These are phyloP conservation scores for Danio choprae DNA, from an alignment of 2,797 vertebrate genomes.

Conservation along the genomic window DNA sequence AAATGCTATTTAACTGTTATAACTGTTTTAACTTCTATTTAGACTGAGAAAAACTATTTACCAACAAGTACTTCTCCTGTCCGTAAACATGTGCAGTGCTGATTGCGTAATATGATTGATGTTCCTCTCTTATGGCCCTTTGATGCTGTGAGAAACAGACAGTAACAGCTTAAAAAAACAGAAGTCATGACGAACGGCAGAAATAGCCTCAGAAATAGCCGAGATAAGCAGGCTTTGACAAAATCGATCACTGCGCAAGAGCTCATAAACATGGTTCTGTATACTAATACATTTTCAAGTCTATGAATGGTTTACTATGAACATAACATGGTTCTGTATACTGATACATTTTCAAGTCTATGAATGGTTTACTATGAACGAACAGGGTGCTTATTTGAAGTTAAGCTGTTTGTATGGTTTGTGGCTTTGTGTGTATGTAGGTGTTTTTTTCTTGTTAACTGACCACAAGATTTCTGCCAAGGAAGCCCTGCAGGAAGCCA, in stretches of 20 bases:
- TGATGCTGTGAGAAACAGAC: conserved; percentile 79
- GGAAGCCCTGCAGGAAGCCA: conserved; percentile 91
- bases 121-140: conserved; percentile 85
- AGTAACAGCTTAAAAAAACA: not conserved
- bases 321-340: not conserved
- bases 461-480: conserved; percentile 90
- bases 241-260: conserved; percentile 1
- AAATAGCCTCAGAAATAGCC: not conserved
- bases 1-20: too few relatives aligned
- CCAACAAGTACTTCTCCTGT: conserved; percentile 96
- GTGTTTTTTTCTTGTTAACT: conserved; percentile 52
- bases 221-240: not conserved
- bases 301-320: not conserved
- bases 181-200: not conserved
- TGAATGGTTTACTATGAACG: not conserved
- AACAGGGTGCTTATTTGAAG: not conserved
- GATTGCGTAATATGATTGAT: conserved; percentile 93
- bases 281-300: not conserved
- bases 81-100: conserved; percentile 94
- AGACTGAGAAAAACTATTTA: conserved; percentile 83
- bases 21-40: too few relatives aligned
- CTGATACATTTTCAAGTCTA: not conserved
- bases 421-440: not conserved
- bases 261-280: not conserved
- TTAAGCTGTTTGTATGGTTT: not conserved